Evolutionary conservation across 2,888 invertebrate genomes (phyloP).

Genomic region (Drosophila antonietae): DNA sequence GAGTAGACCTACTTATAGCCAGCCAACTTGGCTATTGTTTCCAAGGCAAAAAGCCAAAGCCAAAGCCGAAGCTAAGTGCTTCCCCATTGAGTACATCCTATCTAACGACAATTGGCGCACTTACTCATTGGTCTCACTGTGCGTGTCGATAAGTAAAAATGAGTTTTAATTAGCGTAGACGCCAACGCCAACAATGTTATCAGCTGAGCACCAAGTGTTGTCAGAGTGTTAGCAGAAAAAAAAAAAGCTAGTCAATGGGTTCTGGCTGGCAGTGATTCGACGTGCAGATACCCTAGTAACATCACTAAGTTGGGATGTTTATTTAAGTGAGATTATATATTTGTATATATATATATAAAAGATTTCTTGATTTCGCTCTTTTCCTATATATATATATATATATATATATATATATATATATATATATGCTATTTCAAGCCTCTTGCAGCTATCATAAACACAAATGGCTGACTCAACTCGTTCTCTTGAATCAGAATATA

Average conservation of each 20-base stretch:
- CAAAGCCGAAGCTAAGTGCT: conserved; percentile 8
- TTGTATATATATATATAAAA: too few relatives aligned
- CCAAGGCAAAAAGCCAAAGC: conserved; percentile 36
- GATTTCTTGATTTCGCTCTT: too few relatives aligned
- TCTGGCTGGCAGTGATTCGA: not conserved
- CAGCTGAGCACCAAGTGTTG: conserved; percentile 56
- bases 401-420: too few relatives aligned
- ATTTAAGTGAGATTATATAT: too few relatives aligned
- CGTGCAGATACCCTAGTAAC: not conserved
- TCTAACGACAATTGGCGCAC: conserved; percentile 50
- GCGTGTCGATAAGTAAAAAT: conserved; percentile 70
- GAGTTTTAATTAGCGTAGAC: conserved; percentile 73
- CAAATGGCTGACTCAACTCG: not conserved
- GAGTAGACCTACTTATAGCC: conserved; percentile 13
- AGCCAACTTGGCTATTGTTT: conserved; percentile 30
- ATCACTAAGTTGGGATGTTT: too few relatives aligned
- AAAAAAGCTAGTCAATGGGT: not conserved
- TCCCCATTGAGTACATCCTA: conserved; percentile 39
- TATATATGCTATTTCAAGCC: too few relatives aligned
- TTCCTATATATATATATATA: too few relatives aligned
- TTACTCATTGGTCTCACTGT: conserved; percentile 49
- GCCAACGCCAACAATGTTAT: conserved; percentile 35
- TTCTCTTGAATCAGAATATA: not conserved
- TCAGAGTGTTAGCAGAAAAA: conserved; percentile 33
- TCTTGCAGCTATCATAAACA: not conserved